Evolutionary conservation across 2,888 invertebrate genomes (phyloP), one percentile per base, ranked within the genome.

Genomic region (Globia sparganii): DNA sequence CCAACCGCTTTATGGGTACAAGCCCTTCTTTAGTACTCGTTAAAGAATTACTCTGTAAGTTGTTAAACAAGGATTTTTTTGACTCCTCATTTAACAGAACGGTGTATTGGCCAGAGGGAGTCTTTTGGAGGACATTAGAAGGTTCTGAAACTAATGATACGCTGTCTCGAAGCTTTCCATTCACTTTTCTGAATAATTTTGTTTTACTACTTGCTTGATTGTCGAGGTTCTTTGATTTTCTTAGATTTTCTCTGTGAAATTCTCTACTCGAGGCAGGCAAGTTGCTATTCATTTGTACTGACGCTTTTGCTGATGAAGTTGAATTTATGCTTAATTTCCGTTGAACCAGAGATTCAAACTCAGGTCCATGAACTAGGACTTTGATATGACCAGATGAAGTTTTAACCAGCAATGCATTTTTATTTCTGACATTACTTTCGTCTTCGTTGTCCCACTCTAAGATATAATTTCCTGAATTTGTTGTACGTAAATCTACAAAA

Each of bases 371-470:
- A 8, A 88, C 79, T 15, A 92, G 25, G 21, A 95, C 78, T 87
- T 94, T 94, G 40, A 95, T 82, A 69, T 90, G 89, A 8, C 93
- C 94, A 15, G 94, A 92, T 28, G 76, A 40, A 28, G 93, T 89
- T 88, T 92, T 94, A 1, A 91, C 82, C 31, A 95, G 43, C 37
- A 91, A 69, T 28, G 93, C 94, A 82, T 93, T 94, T 64, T 18
- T 81, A 66, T 68, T 75, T 62, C 2, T 76, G 64, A 40, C 21
- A 58, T 31, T 21, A 56, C 56, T 71, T 58, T 65, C 34, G 5
- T 81, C 81, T 65, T 76, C 83, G 11, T 88, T 87, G 53, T 91
- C 87, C 46, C 95, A 88, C 64, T 91, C 86, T 49, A 95, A 85
- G 37, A 91, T 11, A 80, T 88, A 92, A 73, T 86, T 88, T 34